Evolutionary conservation across 2,113 vertebrate genomes (phyloP).

Genomic region (Bucco capensis): DNA sequence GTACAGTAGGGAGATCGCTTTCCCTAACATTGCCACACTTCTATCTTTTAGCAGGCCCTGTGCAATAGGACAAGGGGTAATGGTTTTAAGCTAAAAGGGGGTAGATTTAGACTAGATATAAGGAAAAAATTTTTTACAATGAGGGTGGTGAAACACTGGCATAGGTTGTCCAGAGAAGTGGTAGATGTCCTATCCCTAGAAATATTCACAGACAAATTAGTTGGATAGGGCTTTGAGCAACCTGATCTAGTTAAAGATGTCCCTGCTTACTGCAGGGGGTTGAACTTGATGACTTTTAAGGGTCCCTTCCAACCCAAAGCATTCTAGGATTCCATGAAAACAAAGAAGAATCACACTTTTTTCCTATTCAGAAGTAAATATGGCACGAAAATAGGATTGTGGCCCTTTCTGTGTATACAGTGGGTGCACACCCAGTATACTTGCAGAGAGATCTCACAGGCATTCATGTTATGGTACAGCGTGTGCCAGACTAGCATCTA

Average conservation of each 20-base stretch:
- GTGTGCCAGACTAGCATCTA: background rate
- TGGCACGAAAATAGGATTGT: background rate
- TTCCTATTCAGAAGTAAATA: background rate
- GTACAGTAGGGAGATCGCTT: background rate
- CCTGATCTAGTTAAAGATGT: background rate
- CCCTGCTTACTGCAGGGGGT: background rate
- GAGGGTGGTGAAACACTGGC: background rate
- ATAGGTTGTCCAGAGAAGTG: background rate
- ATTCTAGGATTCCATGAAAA: background rate
- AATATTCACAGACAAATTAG: background rate
- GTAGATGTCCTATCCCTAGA: background rate
- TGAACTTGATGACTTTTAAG: background rate
- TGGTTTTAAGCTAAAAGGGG: background rate
- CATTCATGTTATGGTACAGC: rapidly evolving
- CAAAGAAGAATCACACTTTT: background rate
- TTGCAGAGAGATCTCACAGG: rapidly evolving
- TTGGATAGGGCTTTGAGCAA: background rate
- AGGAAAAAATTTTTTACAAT: background rate
- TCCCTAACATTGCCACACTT: background rate
- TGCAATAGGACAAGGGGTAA: background rate
- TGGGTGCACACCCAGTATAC: background rate
- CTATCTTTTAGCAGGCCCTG: background rate
- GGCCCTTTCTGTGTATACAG: background rate
- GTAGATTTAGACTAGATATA: background rate
- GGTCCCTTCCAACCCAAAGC: background rate